These are phyloP conservation scores for Heliconius hewitsoni DNA, from an alignment of 1,140 invertebrate species.

Conservation along the genomic window DNA sequence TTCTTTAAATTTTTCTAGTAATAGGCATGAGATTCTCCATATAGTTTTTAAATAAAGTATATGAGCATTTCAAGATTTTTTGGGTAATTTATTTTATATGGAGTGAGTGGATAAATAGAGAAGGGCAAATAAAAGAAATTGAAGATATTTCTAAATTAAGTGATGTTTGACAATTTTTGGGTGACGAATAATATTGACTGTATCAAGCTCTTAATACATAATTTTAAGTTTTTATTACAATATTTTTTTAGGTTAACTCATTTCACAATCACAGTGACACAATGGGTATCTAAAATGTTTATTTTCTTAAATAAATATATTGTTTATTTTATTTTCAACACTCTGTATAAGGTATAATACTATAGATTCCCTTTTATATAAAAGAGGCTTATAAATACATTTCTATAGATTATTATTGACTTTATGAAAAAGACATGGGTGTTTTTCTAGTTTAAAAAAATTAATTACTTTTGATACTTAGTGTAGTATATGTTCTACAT, in stretches of 20 bases:
- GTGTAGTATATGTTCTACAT: too few species aligned
- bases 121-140: too few species aligned
- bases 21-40: neutral
- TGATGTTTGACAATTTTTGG: neutral
- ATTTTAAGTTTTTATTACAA: too few species aligned
- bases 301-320: neutral
- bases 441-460: too few species aligned
- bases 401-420: too few species aligned
- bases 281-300: neutral
- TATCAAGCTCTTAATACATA: neutral
- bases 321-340: neutral
- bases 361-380: too few species aligned
- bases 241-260: too few species aligned
- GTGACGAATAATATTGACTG: neutral
- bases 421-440: too few species aligned
- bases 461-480: too few species aligned
- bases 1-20: neutral
- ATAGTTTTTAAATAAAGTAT: neutral
- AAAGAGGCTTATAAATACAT: too few species aligned
- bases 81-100: neutral
- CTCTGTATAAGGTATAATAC: neutral
- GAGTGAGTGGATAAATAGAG: neutral
- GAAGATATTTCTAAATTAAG: neutral
- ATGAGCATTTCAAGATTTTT: neutral
- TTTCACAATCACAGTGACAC: too few species aligned